phyloP scores from a whole-genome alignment of 2,113 vertebrate genomes.

The Vireo altiloquus region DNA sequence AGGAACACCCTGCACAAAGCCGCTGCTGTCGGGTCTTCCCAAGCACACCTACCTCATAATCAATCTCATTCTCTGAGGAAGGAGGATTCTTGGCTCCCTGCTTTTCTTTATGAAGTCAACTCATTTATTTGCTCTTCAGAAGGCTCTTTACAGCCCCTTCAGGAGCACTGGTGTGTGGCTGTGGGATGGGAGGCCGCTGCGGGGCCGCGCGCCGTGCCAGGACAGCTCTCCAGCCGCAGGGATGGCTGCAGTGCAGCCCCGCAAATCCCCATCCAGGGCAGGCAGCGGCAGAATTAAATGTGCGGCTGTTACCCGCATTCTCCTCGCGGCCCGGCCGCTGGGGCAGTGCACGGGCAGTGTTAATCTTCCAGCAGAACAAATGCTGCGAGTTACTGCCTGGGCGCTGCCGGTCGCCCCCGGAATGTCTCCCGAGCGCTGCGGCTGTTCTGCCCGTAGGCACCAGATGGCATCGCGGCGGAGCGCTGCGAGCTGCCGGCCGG shows the following conservation, averaged over 20 bases:
- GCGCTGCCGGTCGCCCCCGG: neutral
- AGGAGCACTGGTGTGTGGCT: neutral
- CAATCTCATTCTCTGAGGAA: neutral
- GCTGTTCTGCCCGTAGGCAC: neutral
- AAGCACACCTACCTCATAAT: neutral
- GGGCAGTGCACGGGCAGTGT: neutral
- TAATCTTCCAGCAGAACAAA: neutral
- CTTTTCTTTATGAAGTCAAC: neutral
- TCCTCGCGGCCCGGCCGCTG: neutral
- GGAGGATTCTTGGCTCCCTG: neutral
- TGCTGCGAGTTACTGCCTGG: neutral
- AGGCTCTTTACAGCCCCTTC: neutral
- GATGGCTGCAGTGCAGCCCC: neutral
- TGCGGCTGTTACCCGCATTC: fast-evolving
- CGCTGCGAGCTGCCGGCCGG: neutral
- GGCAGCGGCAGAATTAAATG: no score
- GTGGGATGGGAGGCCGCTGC: neutral
- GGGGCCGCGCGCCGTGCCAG: neutral
- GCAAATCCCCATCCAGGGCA: neutral
- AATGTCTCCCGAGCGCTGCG: neutral
- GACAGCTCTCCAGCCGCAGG: neutral
- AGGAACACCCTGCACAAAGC: neutral
- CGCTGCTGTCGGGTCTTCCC: neutral
- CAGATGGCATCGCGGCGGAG: neutral
- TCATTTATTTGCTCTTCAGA: neutral